Base-by-base conservation (phyloP, 2,888 invertebrate genomes). In the Ophioninae sp. region DNA sequence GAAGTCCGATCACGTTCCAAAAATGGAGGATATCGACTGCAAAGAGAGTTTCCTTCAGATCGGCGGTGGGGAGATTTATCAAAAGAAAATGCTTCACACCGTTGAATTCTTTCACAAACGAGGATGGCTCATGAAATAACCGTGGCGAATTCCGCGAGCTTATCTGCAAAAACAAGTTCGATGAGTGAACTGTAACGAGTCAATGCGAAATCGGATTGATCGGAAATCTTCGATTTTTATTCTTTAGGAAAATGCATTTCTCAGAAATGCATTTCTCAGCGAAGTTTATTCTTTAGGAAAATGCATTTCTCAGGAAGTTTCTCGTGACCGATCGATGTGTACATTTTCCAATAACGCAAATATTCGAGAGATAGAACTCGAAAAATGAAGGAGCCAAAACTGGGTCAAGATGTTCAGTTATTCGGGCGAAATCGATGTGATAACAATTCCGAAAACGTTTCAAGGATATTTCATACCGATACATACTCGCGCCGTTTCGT, bases 81-180 rank as follows among this genome's bases (percentile, higher is more conserved):
- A 87, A 3, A 87, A 89, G 3, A 92, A 91, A 80, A 78, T 93
- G 50, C 73, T 90, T 23, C 90, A 91, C 70, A 88, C 89, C 0
- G 82, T 93, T 3, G 59, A 87, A 20, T 86, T 87, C 17, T 93
- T 89, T 68, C 86, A 87, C 1, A 90, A 89, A 70, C 87, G 88
- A 7, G 89, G 89, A 39, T 93, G 93, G 93, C 79, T 93, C 1
- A 23, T 86, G 6, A 86, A 87, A 76, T 90, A 87, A 20, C 37
- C 50, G 17, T 17, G 50, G 50, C 50, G 50, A 13, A 50, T 50
- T 0, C 3, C 50, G 5, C 50, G 17, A 10, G 50, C 3, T 6
- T 2, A 50, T 50, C 50, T 50, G 50, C 50, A 50, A 50, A 13
- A 50, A 50, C 50, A 17, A 50, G 50, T 13, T 50, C 17, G 50